A percentile compares a stretch with the other conserved stretches of the same genome.
Evolutionary conservation across 2,888 invertebrate species (phyloP).

Genomic region (Drosophila colorata): DNA sequence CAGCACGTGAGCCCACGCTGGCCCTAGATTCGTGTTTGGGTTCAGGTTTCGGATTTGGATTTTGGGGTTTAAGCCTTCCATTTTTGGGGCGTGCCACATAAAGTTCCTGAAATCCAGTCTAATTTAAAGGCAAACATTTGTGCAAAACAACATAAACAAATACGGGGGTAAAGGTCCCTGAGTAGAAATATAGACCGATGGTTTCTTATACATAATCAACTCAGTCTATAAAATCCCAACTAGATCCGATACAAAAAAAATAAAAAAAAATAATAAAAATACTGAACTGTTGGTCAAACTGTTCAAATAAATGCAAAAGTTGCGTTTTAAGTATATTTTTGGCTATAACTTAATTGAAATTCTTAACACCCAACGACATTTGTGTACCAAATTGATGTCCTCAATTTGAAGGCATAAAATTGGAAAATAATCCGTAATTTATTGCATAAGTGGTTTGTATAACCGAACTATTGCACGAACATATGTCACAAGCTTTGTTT

Average conservation of each 20-base stretch:
- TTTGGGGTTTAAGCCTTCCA: constrained; percentile 14
- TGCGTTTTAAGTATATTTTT: too few species aligned
- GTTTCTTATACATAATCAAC: not conserved
- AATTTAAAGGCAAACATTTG: constrained; percentile 69
- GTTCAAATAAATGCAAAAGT: not conserved
- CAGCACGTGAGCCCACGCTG: constrained; percentile 53
- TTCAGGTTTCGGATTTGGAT: constrained; percentile 17
- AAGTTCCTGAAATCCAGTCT: constrained; percentile 60
- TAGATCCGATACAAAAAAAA: not conserved
- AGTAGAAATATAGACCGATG: not conserved
- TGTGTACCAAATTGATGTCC: constrained; percentile 20
- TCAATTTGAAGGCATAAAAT: constrained; percentile 25
- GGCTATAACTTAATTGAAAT: not conserved
- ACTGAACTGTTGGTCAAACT: not conserved
- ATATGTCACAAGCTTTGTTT: constrained; percentile 17
- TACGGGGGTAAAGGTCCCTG: not conserved
- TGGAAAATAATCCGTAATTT: constrained; percentile 34
- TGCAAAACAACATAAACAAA: constrained; percentile 15
- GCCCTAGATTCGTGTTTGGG: constrained; percentile 31
- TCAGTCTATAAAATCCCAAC: not conserved
- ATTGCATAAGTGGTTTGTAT: constrained; percentile 8
- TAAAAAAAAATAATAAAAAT: too few species aligned
- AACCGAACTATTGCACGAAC: constrained; percentile 9
- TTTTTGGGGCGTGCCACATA: constrained; percentile 50
- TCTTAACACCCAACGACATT: not conserved